Evolutionary conservation across 2,113 vertebrate species (phyloP).

Genomic region (Phocoena sinus): DNA sequence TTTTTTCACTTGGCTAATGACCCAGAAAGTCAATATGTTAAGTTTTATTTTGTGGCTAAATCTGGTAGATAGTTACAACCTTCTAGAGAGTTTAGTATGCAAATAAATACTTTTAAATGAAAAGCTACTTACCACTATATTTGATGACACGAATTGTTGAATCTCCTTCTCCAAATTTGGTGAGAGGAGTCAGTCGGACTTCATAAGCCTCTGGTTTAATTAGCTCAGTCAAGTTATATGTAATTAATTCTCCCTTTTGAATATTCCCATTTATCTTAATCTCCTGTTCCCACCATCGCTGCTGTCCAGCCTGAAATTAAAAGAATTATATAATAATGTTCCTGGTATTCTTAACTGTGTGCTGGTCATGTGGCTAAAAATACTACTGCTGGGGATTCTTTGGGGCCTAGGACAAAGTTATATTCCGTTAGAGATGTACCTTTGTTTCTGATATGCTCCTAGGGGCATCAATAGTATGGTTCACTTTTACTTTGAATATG

Average conservation of each 20-base stretch:
- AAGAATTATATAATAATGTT: neutral
- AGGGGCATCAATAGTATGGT: neutral
- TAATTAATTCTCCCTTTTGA: constrained; percentile 95
- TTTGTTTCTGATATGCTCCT: neutral
- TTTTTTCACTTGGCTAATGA: neutral
- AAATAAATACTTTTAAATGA: neutral
- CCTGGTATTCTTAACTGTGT: neutral
- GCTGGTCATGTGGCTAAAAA: neutral
- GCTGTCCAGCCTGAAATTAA: constrained; percentile 88
- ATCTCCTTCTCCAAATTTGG: constrained; percentile 95
- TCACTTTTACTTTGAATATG: neutral
- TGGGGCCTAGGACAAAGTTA: neutral
- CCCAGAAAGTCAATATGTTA: neutral
- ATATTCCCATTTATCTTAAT: constrained; percentile 93
- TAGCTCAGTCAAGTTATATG: constrained; percentile 95
- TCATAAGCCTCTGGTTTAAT: constrained; percentile 96
- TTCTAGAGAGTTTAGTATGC: neutral
- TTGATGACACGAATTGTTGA: constrained; percentile 94
- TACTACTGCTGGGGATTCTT: neutral
- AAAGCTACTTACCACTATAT: constrained; percentile 90
- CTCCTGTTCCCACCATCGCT: constrained; percentile 99
- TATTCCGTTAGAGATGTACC: neutral
- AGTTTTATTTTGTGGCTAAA: neutral
- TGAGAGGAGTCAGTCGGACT: constrained; percentile 96
- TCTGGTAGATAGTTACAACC: neutral